Percentiles rank a stretch among this genome's conserved stretches.
These are phyloP conservation scores for Zaprionus davidi DNA, from an alignment of 1,140 invertebrate genomes.

Conservation along the genomic window DNA sequence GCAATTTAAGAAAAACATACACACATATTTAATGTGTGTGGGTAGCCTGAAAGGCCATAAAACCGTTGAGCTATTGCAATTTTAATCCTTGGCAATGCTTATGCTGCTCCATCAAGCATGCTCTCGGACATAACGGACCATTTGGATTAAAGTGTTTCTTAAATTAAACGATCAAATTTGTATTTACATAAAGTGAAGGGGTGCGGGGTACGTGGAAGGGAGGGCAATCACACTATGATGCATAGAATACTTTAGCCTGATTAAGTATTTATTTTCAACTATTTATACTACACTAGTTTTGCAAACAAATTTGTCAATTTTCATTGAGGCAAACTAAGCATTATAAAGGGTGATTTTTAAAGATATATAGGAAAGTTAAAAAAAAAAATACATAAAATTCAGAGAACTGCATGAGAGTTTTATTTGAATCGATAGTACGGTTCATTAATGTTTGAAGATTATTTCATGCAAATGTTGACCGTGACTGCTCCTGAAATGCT, in stretches of 20 bases:
- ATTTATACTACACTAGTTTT: constrained; percentile 8
- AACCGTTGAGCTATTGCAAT: constrained; percentile 41
- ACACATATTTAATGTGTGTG: constrained; percentile 32
- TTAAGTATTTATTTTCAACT: constrained; percentile 15
- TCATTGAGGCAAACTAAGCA: background rate
- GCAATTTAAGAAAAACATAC: constrained; percentile 49
- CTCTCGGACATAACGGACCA: background rate
- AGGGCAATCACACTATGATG: background rate
- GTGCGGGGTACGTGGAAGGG: no score
- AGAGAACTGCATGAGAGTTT: no score
- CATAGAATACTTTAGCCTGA: background rate
- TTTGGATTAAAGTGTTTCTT: constrained; percentile 26
- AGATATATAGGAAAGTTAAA: no score
- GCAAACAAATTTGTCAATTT: constrained; percentile 10
- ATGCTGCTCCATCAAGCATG: constrained; percentile 22
- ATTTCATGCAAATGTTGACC: no score
- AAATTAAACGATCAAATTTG: constrained; percentile 22
- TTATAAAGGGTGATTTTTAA: background rate
- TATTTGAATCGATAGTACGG: no score
- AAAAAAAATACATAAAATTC: no score
- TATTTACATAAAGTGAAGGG: background rate
- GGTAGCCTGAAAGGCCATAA: constrained; percentile 33
- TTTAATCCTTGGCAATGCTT: constrained; percentile 29
- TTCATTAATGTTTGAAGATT: no score
- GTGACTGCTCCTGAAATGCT: no score